Conservation (phyloP, 2,797 vertebrate genomes). For the Helicolenus hilgendorfi region DNA sequence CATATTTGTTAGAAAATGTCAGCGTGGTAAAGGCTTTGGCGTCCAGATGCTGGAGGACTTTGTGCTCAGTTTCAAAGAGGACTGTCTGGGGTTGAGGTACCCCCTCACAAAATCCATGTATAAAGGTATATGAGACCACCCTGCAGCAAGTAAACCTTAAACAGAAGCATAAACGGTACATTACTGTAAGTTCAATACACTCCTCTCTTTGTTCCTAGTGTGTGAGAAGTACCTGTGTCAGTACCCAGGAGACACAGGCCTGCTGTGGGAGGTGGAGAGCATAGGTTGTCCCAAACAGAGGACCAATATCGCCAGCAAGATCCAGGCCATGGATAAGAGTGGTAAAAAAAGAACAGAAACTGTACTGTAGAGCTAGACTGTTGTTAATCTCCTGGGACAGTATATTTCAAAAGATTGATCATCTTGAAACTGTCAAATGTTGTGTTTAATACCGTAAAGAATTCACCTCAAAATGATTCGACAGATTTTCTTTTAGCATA, state of each 20-base stretch:
- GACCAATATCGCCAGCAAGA: conserved; percentile 81
- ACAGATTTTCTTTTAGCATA: background rate
- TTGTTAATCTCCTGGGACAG: background rate
- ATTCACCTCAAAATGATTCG: background rate
- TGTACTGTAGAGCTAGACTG: background rate
- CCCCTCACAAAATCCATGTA: conserved; percentile 90
- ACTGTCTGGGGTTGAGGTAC: conserved; percentile 90
- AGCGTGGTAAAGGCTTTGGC: conserved; percentile 87
- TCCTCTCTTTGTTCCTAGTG: conserved; percentile 82
- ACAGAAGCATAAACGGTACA: background rate
- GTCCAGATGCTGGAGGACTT: conserved; percentile 94
- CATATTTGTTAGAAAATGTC: conserved; percentile 92
- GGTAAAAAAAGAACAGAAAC: conserved; percentile 74
- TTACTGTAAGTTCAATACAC: background rate
- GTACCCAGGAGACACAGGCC: conserved; percentile 88
- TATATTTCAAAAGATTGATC: background rate
- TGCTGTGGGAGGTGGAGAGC: conserved; percentile 93
- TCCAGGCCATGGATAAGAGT: conserved; percentile 79
- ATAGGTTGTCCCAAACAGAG: conserved; percentile 90
- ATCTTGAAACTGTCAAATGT: background rate
- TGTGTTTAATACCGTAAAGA: background rate
- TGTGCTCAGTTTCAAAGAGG: conserved; percentile 90
- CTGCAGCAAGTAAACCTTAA: background rate
- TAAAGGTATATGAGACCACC: conserved; percentile 85
- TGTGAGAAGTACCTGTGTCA: conserved; percentile 92